Conservation (phyloP, 2,888 invertebrate species). For the Drosophila neutralis region DNA sequence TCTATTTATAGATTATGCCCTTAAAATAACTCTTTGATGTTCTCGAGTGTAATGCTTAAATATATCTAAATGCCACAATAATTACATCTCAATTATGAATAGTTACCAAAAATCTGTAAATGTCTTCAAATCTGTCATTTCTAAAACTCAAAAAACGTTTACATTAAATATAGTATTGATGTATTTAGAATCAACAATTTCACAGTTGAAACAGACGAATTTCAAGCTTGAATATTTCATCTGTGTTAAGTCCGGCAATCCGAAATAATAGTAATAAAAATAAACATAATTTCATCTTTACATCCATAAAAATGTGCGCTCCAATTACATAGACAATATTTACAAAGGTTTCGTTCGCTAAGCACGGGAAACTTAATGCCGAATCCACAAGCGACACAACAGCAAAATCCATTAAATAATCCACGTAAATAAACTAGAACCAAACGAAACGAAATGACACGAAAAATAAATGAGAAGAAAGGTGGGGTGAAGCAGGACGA, state of each 20-base stretch:
- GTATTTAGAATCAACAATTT: slow-evolving; percentile 3
- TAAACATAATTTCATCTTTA: slow-evolving; percentile 30
- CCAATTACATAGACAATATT: slow-evolving; percentile 73
- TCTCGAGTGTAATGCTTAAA: neutral
- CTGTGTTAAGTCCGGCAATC: slow-evolving; percentile 27
- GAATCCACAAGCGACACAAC: slow-evolving; percentile 46
- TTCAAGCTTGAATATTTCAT: slow-evolving; percentile 15
- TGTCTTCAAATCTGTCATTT: neutral
- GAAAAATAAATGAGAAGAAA: slow-evolving; percentile 35
- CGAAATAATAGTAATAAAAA: slow-evolving; percentile 22
- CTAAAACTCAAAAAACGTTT: neutral
- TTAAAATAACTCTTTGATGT: neutral
- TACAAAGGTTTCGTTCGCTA: slow-evolving; percentile 51
- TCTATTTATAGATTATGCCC: neutral
- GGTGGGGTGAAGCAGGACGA: neutral
- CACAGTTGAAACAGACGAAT: neutral
- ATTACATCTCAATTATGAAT: neutral
- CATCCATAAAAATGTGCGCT: slow-evolving; percentile 48
- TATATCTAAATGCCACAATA: neutral
- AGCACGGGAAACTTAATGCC: slow-evolving; percentile 67
- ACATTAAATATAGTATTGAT: no score
- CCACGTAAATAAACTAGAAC: slow-evolving; percentile 72
- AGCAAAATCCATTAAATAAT: slow-evolving; percentile 75
- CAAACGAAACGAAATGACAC: slow-evolving; percentile 56
- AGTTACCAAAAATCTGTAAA: neutral